Base-by-base conservation (phyloP, 2,888 invertebrate genomes). In the Alentia gelatinosa region DNA sequence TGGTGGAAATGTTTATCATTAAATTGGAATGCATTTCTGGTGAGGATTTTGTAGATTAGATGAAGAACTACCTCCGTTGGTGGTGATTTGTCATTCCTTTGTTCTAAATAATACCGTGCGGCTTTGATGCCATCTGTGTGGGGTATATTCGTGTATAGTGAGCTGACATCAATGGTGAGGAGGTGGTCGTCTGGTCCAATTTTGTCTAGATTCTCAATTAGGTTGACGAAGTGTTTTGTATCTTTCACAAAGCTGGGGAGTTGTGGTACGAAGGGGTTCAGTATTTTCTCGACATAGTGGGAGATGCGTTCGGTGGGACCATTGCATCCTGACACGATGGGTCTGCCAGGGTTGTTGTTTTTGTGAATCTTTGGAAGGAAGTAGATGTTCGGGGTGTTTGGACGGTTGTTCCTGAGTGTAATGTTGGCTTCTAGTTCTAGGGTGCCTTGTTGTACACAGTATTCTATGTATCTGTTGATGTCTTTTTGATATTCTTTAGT, bases 101-200 rank as follows among this genome's bases (percentile, higher is more conserved):
- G 7, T 9, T 83, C n/a, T 35, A 83, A 39, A 23, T 23, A 33
- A 9, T 35, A 5, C 39, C 9, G 5, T 9, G 39, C 83, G n/a
- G 83, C 83, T 35, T 5, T 9, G 35, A 83, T 83, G 83, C 83
- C 83, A 9, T 83, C 83, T 9, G 7, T 30, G n/a, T 74, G 74
- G n/a, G 74, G 74, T 74, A 68, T 68, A 23, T 68, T 68, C 7
- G 68, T 68, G n/a, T 68, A 68, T 68, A 68, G 68, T 12, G 68
- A 74, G 26, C 12, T 12, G 7, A 74, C 74, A n/a, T 74, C 74
- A 15, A 74, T 74, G 7, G 74, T 74, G 12, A 74, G 7, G 12
- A 74, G 9, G 12, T 74, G 7, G 26, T 74, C 74, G 9, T n/a
- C 74, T n/a, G 9, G 12, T n/a, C 7, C 26, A 7, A 74, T 12